phyloP scores from a whole-genome alignment of 2,797 vertebrate genomes.

The Anolis apletophallus region DNA sequence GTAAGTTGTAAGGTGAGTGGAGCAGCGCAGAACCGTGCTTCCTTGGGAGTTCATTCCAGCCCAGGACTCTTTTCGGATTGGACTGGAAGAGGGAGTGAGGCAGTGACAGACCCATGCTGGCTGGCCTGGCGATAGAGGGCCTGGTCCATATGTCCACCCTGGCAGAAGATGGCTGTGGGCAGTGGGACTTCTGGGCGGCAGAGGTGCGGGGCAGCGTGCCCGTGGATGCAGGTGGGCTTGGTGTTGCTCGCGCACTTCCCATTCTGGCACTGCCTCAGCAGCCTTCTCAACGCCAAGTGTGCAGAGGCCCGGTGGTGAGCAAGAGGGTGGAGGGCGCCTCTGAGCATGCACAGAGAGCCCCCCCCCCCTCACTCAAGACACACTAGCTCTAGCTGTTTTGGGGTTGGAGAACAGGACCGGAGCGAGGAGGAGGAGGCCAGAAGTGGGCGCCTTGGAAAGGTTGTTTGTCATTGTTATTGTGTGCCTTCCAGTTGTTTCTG shows the following conservation, averaged over 20 bases:
- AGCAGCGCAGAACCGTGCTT: too few species aligned
- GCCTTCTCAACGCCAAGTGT: conserved; percentile 92
- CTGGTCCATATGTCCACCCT: conserved; percentile 55
- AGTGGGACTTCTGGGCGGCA: conserved; percentile 58
- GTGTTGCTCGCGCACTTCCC: conserved; percentile 93
- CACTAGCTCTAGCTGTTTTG: background rate
- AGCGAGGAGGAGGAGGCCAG: too few species aligned
- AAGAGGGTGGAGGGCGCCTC: background rate
- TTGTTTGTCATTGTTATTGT: too few species aligned
- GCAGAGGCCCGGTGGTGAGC: too few species aligned
- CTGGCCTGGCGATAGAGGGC: too few species aligned
- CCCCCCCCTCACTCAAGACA: too few species aligned
- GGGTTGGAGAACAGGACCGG: background rate
- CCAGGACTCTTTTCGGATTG: accelerated
- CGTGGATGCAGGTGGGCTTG: conserved; percentile 87
- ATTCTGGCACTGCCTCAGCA: conserved; percentile 95
- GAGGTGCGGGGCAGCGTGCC: conserved; percentile 77
- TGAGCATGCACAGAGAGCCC: background rate
- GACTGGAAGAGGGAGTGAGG: background rate
- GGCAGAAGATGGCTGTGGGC: conserved; percentile 69
- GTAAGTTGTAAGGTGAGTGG: too few species aligned
- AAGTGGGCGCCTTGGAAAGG: too few species aligned
- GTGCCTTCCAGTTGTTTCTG: too few species aligned
- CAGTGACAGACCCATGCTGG: background rate
- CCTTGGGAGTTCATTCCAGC: too few species aligned